Conservation (phyloP, 2,888 invertebrate genomes). For the Tineola bisselliella region DNA sequence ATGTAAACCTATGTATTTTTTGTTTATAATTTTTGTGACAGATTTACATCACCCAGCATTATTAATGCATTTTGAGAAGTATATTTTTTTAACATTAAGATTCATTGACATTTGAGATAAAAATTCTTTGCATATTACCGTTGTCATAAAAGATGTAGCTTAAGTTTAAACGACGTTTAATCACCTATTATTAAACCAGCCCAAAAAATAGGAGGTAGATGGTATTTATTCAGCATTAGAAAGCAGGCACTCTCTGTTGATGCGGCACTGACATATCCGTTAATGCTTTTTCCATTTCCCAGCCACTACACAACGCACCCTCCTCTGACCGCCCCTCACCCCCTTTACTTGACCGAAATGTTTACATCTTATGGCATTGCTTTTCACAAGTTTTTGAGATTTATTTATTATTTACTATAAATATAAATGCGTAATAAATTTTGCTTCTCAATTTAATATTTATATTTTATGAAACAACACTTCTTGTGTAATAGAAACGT, state of each 20-base stretch:
- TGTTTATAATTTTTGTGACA: neutral
- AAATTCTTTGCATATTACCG: no score
- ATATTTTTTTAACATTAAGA: no score
- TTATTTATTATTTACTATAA: neutral
- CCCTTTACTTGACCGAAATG: slow-evolving; percentile 44
- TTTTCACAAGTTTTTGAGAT: neutral
- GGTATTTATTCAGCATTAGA: slow-evolving; percentile 64
- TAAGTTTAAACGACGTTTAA: neutral
- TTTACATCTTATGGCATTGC: slow-evolving; percentile 17
- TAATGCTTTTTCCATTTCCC: slow-evolving; percentile 68
- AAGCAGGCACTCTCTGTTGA: slow-evolving; percentile 62
- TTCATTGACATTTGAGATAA: no score
- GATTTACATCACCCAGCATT: no score
- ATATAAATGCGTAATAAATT: neutral
- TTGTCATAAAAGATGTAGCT: neutral
- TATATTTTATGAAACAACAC: slow-evolving; percentile 9
- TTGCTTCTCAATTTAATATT: neutral
- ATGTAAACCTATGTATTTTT: no score
- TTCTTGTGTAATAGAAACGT: neutral
- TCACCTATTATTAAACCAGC: slow-evolving; percentile 20
- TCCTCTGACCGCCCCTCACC: slow-evolving; percentile 25
- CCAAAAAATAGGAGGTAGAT: slow-evolving; percentile 40
- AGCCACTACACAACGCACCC: slow-evolving; percentile 36
- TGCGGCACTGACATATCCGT: slow-evolving; percentile 65
- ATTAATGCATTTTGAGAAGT: no score